Conservation (phyloP, 2,113 vertebrate species). For the Leuciscus idus region DNA sequence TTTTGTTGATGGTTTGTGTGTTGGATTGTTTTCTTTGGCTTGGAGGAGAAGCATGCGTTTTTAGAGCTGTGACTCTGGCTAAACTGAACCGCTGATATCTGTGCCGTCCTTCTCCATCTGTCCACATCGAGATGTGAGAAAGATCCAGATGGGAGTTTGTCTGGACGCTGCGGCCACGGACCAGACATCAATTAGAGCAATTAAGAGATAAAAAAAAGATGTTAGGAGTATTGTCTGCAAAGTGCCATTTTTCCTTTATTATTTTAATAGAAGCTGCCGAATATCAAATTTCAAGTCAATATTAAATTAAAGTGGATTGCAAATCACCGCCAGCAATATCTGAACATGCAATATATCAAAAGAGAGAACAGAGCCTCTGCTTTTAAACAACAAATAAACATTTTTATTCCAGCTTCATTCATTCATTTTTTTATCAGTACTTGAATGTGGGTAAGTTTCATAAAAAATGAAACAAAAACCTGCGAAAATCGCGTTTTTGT, state of each 20-base stretch:
- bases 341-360: too few species aligned
- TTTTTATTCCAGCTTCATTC: too few species aligned
- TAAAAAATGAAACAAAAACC: too few species aligned
- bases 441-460: too few species aligned
- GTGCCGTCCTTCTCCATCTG: constrained; percentile 28
- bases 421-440: too few species aligned
- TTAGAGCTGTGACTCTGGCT: constrained; percentile 15
- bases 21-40: constrained; percentile 14
- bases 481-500: too few species aligned
- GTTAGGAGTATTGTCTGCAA: not conserved
- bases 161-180: not conserved
- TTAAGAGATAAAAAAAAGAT: not conserved
- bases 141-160: not conserved
- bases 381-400: too few species aligned
- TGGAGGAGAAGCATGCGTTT: constrained; percentile 9
- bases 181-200: constrained; percentile 14
- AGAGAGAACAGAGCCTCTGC: too few species aligned
- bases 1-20: not conserved
- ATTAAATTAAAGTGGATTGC: not conserved
- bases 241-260: not conserved
- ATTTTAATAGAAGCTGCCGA: not conserved
- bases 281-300: not conserved
- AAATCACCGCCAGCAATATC: too few species aligned
- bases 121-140: constrained; percentile 5
- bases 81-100: not conserved